Evolutionary conservation across 2,797 vertebrate species (phyloP), one percentile per base, ranked within the genome.

Genomic region (Phylloscopus collybita): DNA sequence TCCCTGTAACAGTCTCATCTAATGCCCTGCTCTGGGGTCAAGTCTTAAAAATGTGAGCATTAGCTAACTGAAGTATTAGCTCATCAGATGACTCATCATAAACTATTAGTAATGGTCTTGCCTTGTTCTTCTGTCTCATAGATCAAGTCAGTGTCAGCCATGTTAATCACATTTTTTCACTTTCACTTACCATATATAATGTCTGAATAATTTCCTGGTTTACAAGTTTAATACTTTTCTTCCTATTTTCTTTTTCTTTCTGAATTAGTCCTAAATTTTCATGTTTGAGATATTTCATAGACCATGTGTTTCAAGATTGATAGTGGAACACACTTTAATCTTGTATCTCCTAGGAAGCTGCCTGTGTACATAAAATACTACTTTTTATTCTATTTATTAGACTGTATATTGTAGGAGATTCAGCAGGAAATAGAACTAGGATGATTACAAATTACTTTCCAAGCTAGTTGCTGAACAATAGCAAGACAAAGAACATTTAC

Each of bases 331-430:
- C 13, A 6, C n/a, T 93, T 91, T 61, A 82, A 92, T 85, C 42
- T 87, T 74, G 0, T 26, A 78, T 47, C 40, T 91, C 57, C 69
- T 73, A 74, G 53, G 40, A 94, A 86, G 53, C 34, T 80, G 57
- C 38, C 50, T 80, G 51, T 72, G 23, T 54, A 85, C 38, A 40
- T 67, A 93, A 95, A 87, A 86, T 57, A 53, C 11, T 45, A 66
- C 22, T 44, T 89, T 79, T 88, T 56, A 59, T 86, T 91, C 38
- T 73, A 61, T 85, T 93, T 92, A 57, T 91, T 92, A 65, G 50
- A 82, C 21, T 84, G 49, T 40, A 57, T 61, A 71, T 89, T 6
- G 51, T 82, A 51, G 16, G 16, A 72, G 16, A 57, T 92, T 80
- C 79, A 88, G 27, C 19, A 54, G 32, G n/a, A 93, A 70, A 25